Base-by-base conservation (phyloP, 1,140 invertebrate genomes). In the Berghia stephanieae region DNA sequence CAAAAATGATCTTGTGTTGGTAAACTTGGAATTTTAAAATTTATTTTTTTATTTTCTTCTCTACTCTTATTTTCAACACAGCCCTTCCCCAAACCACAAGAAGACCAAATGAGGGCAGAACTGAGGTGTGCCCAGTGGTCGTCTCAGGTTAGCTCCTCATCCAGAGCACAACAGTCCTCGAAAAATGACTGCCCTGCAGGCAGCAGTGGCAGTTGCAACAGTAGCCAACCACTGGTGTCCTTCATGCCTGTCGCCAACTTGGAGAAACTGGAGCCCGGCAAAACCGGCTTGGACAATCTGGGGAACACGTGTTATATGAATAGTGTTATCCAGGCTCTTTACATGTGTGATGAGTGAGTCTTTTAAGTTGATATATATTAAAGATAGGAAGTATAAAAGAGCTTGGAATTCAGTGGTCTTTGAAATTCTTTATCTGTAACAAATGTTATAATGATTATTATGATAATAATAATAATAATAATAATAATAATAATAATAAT, bases 261-360 rank as follows among this genome's bases (percentile, higher is more conserved):
- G 57, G 81, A 84, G 73, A 86, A 85, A 81, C 84, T 86, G 36
- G 85, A 86, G 38, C 85, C 84, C 16, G 87, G 86, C 13, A 87
- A 87, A 72, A 84, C 83, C 16, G 95, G 96, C 0, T 90, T 97
- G 0, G 91, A 93, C 6, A 97, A 96, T 90, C 89, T 96, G 24
- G 87, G 86, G 3, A 89, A 89, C 80, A 88, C 88, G 0, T 89
- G 88, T 63, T 89, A 85, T 78, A 86, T 88, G 84, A 89, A 89
- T 82, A 86, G 86, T 63, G 81, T 89, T 0, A 52, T 89, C 71
- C 88, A 89, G 93, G 94, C 95, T 0, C 89, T 96, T 27, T 93
- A 93, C 71, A 94, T 94, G 92, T 95, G 94, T 46, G 93, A 93
- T 87, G 92, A 92, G 92, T 96, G 92, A 91, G 93, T 93, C 57